phyloP scores from a whole-genome alignment of 2,888 invertebrate species.

The Leptinotarsa rubiginosa region DNA sequence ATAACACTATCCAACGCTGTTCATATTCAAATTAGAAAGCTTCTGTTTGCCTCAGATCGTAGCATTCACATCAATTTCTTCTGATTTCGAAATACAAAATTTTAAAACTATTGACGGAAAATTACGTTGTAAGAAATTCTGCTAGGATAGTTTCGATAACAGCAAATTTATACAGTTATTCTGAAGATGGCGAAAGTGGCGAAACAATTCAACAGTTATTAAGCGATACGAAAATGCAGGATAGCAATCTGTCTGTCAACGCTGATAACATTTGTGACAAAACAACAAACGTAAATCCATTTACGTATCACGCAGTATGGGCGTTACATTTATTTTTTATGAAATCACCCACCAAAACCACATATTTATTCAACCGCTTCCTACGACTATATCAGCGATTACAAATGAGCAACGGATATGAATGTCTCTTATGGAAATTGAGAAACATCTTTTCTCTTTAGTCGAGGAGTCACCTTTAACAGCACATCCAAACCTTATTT shows the following conservation, averaged over 20 bases:
- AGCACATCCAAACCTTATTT: background rate
- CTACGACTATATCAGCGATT: background rate
- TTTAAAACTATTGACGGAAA: too few relatives aligned
- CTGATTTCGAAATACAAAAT: too few relatives aligned
- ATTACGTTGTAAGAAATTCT: too few relatives aligned
- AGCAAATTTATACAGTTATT: too few relatives aligned
- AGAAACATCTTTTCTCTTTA: background rate
- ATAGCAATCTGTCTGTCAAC: background rate
- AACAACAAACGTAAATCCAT: background rate
- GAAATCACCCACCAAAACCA: constrained; percentile 1
- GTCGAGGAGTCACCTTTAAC: background rate
- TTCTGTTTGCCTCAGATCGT: too few relatives aligned
- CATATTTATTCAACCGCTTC: background rate
- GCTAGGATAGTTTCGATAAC: too few relatives aligned
- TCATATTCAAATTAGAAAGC: too few relatives aligned
- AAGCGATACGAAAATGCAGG: background rate
- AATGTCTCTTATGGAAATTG: background rate
- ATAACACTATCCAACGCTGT: too few relatives aligned
- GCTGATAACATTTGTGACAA: background rate
- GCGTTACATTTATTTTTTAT: background rate
- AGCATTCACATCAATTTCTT: too few relatives aligned
- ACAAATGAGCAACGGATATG: background rate
- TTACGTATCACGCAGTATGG: background rate
- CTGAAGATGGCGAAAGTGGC: too few relatives aligned
- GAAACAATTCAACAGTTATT: background rate